Percentiles rank a stretch among this genome's conserved stretches.
phyloP scores from a whole-genome alignment of 1,140 invertebrate genomes.

The Lerema accius region DNA sequence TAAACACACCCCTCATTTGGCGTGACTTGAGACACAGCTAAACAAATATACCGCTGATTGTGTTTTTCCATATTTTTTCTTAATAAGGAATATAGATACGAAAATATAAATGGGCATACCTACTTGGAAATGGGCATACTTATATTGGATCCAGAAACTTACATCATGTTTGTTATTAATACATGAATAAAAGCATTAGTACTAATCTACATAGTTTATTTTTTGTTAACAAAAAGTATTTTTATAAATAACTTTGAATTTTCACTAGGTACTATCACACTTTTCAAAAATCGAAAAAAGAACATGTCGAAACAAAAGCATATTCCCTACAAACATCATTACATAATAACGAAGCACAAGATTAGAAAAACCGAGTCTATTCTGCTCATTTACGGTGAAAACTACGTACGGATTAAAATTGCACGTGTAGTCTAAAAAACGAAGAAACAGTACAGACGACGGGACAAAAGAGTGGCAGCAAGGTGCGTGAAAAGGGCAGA shows the following conservation, averaged over 20 bases:
- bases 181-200: too few relatives aligned
- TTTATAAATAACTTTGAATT: too few relatives aligned
- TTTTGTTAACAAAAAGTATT: too few relatives aligned
- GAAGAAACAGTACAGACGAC: conserved; percentile 57
- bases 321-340: conserved; percentile 6
- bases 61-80: conserved; percentile 41
- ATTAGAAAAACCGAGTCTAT: conserved; percentile 13
- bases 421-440: conserved; percentile 38
- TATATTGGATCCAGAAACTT: too few relatives aligned
- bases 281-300: too few relatives aligned
- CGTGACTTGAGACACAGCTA: conserved; percentile 72
- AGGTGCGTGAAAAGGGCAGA: conserved; percentile 74
- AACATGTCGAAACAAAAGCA: too few relatives aligned
- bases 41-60: conserved; percentile 57
- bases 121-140: too few relatives aligned
- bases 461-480: conserved; percentile 57
- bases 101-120: too few relatives aligned
- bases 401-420: conserved; percentile 26
- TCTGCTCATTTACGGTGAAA: conserved; percentile 14
- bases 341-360: conserved; percentile 1
- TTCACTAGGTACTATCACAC: too few relatives aligned
- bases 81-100: too few relatives aligned
- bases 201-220: too few relatives aligned
- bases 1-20: conserved; percentile 71
- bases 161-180: too few relatives aligned